Evolutionary conservation across 2,113 vertebrate genomes (phyloP).

Genomic region (Gobio gobio): DNA sequence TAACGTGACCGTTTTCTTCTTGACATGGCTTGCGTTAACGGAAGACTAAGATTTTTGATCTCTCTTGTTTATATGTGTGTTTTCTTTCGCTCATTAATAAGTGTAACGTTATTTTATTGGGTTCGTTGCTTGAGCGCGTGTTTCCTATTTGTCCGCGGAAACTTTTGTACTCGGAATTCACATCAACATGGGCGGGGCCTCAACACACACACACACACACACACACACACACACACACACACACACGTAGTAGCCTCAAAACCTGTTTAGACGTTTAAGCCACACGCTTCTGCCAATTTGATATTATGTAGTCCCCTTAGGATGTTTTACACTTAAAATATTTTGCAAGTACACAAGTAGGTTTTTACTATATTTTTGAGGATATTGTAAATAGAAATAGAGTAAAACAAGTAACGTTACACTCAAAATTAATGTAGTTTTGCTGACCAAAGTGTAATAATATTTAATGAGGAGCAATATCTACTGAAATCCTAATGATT

Average conservation of each 20-base stretch:
- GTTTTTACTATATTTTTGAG: not conserved
- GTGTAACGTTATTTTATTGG: not conserved
- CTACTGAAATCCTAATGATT: not conserved
- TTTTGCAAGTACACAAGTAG: not conserved
- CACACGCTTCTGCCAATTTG: not conserved
- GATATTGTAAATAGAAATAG: not conserved
- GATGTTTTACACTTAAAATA: not conserved
- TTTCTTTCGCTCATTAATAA: not conserved
- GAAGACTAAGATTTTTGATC: not conserved
- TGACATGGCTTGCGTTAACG: not conserved
- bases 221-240: constrained; percentile 3
- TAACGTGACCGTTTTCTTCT: not conserved
- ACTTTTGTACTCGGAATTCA: constrained; percentile 13
- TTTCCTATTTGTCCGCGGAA: constrained; percentile 19
- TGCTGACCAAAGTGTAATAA: not conserved
- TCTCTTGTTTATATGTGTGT: too few relatives aligned
- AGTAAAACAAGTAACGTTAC: not conserved
- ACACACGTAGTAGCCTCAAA: not conserved
- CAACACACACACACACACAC: constrained; percentile 6
- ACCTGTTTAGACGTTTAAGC: not conserved
- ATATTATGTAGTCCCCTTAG: not conserved
- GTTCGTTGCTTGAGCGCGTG: constrained; percentile 1
- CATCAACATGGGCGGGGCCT: constrained; percentile 21
- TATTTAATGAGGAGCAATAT: not conserved
- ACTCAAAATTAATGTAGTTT: not conserved